Evolutionary conservation across 2,888 invertebrate genomes (phyloP).

Genomic region (Morpho helenor): DNA sequence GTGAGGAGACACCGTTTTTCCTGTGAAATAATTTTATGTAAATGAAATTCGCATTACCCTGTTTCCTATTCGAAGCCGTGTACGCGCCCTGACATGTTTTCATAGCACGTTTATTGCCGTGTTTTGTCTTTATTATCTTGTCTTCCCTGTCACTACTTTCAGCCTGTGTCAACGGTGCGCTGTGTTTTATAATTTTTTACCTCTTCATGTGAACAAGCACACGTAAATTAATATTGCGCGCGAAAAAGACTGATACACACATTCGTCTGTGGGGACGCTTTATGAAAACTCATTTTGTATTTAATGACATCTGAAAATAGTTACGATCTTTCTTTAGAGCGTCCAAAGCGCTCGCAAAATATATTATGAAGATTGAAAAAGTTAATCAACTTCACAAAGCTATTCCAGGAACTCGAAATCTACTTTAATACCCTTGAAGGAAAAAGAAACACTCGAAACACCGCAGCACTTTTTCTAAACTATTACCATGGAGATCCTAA

Average conservation of each 20-base stretch:
- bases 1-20: conserved; percentile 52
- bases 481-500: conserved; percentile 64
- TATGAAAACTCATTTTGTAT: conserved; percentile 11
- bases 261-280: neutral
- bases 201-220: conserved; percentile 21
- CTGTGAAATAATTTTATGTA: conserved; percentile 69
- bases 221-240: conserved; percentile 11
- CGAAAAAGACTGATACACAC: conserved; percentile 15
- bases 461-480: conserved; percentile 53
- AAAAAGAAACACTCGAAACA: conserved; percentile 34
- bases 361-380: conserved; percentile 42
- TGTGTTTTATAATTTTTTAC: conserved; percentile 53
- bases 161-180: conserved; percentile 33
- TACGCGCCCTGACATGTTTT: conserved; percentile 56
- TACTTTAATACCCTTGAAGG: conserved; percentile 46
- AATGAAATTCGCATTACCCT: conserved; percentile 72
- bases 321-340: conserved; percentile 28
- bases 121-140: conserved; percentile 66
- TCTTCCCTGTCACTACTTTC: conserved; percentile 53
- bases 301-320: conserved; percentile 20
- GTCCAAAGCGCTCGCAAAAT: conserved; percentile 15
- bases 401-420: conserved; percentile 42
- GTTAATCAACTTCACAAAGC: conserved; percentile 48
- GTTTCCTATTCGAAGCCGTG: conserved; percentile 57
- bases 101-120: conserved; percentile 62